Evolutionary conservation across 2,113 vertebrate genomes (phyloP).

Genomic region (Opisthocomus hoazin): DNA sequence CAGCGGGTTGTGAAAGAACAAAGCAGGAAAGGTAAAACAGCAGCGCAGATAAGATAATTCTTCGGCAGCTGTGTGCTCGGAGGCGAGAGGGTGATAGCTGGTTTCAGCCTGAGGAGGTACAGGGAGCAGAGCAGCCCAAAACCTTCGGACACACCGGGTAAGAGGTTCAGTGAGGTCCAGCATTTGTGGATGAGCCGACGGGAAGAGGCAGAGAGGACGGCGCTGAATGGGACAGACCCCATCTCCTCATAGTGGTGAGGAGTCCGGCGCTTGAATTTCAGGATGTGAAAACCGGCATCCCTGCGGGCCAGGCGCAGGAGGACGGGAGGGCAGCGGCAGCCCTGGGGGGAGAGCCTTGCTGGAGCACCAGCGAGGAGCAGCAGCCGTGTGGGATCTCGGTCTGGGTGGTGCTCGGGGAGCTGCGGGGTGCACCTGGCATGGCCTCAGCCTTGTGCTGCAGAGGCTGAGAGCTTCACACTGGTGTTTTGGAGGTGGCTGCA

Average conservation of each 20-base stretch:
- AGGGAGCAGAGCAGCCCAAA: neutral
- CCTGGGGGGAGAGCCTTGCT: neutral
- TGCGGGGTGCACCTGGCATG: fast-evolving
- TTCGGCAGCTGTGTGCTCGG: fast-evolving
- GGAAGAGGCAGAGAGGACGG: neutral
- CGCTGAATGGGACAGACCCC: fast-evolving
- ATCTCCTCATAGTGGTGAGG: fast-evolving
- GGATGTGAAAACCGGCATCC: neutral
- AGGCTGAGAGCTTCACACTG: neutral
- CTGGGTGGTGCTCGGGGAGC: neutral
- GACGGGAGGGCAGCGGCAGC: neutral
- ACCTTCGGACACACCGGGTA: neutral
- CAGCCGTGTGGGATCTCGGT: fast-evolving
- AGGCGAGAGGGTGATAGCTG: neutral
- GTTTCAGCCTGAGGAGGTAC: neutral
- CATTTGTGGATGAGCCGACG: neutral
- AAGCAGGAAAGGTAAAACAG: neutral
- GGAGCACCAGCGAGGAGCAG: neutral
- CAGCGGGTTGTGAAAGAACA: neutral
- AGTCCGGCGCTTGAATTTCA: neutral
- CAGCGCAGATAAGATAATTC: neutral
- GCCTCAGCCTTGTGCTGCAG: neutral
- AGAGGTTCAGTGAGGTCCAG: neutral
- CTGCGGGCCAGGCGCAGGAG: neutral
- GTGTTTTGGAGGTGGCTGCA: neutral